Base-by-base conservation (phyloP, 2,888 invertebrate genomes). In the Rotaria magnacalcarata region DNA sequence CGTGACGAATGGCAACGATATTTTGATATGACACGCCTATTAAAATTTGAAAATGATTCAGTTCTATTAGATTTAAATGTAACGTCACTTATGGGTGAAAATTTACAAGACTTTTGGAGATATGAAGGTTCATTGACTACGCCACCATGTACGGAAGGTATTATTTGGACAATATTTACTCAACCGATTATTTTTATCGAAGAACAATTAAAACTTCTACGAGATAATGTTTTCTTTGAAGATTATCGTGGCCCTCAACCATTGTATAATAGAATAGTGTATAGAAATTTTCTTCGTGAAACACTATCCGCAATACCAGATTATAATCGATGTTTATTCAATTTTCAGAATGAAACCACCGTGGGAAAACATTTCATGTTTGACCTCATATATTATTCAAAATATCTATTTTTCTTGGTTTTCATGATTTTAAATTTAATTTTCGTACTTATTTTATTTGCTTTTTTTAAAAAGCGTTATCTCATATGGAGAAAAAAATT, bases 201-300 rank as follows among this genome's bases (percentile, higher is more conserved):
- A 24, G 7, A 21, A 24, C 47, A 80, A 24, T 47, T 80, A 2
- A n/a, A 47, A 80, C 24, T 5, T 10, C 47, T 80, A 10, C 4
- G 80, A 47, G 43, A 43, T 47, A 80, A 47, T 80, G 24, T 80
- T 24, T 75, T 10, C n/a, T 24, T 47, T 16, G 47, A 80, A 47
- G 80, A 80, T 47, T 80, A n/a, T 80, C 80, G 80, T n/a, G 80
- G n/a, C 14, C 80, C 80, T 47, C 80, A 80, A 24, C 80, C 80
- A 24, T 24, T 47, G 16, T 47, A 47, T 47, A 80, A 47, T 43
- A 47, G 80, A 47, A 80, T n/a, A 19, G 80, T 80, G 11, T 80
- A 80, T 47, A 24, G 80, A 16, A 67, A 67, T 27, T 67, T 67
- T 67, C 6, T 19, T 34, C 19, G 34, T 67, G 67, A 67, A 67